Evolutionary conservation across 2,888 invertebrate species (phyloP).

Genomic region (Acanthosepion lycidas): DNA sequence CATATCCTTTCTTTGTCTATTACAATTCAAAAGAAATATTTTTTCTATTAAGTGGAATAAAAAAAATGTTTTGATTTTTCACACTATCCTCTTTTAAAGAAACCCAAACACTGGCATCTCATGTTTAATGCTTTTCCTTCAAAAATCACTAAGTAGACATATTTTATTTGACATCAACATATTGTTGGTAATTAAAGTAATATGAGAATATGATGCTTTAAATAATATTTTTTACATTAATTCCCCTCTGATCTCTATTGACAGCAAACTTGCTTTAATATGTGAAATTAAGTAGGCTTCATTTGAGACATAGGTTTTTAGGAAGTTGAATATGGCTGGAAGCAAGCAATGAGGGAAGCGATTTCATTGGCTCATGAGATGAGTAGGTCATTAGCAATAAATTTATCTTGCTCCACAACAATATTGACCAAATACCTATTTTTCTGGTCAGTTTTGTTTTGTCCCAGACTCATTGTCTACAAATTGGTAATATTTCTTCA

Average conservation of each 20-base stretch:
- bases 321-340: not conserved
- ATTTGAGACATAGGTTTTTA: not conserved
- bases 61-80: too few species aligned
- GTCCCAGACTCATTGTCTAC: not conserved
- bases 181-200: not conserved
- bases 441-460: not conserved
- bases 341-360: not conserved
- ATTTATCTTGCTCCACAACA: not conserved
- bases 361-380: not conserved
- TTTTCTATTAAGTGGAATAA: too few species aligned
- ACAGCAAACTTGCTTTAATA: not conserved
- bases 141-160: too few species aligned
- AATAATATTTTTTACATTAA: constrained; percentile 33
- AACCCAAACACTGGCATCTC: too few species aligned
- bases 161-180: too few species aligned
- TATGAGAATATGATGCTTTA: not conserved
- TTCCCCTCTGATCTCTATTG: not conserved
- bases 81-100: too few species aligned
- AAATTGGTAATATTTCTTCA: not conserved
- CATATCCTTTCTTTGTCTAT: too few species aligned
- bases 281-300: not conserved
- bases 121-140: too few species aligned
- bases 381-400: constrained; percentile 10
- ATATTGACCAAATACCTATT: not conserved
- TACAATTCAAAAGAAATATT: too few species aligned